Base-by-base conservation (phyloP, 1,140 invertebrate species). In the Monomorium pharaonis region DNA sequence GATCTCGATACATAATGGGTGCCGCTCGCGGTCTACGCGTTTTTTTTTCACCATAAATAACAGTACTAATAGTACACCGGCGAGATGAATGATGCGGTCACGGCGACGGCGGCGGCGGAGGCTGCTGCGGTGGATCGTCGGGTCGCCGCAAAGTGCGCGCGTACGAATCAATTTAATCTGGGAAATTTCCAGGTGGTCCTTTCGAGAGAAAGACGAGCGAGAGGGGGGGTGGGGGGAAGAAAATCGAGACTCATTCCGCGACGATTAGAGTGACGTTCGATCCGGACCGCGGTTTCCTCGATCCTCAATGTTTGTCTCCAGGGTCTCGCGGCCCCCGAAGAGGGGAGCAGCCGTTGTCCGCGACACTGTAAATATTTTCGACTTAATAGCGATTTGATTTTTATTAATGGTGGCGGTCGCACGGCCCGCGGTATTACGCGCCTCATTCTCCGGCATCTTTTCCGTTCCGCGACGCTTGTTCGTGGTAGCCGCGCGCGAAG, bases 341-440 rank as follows among this genome's bases (percentile, higher is more conserved):
- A n/a, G 49, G 33, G n/a, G 44, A n/a, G 47, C 62, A 24, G 62
- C 21, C 24, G 47, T 27, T 65, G 58, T 30, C 4, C 78, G 85
- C 84, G 84, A 85, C 83, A 87, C 87, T 91, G 85, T 92, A 90
- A 91, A 91, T 89, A 90, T 91, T 92, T 89, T 91, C 90, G 84
- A 24, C 33, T 89, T 91, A 92, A 93, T 89, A 92, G 92, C 86
- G 76, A 88, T 91, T 92, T 91, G 92, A 93, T 93, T 93, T 93
- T 94, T 94, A 94, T 94, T 94, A 93, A 94, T 94, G 93, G 85
- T 74, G 65, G 24, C 27, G 12, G 14, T 5, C 16, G 56, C 27
- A 16, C 44, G 24, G 49, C 21, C 56, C 54, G 75, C 69, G 70
- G 77, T 86, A 85, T 85, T 91, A 85, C 85, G 70, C 44, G 42